A percentile compares a stretch with the other conserved stretches of the same genome.
Conservation (phyloP, 2,888 invertebrate genomes). For the Bhutanitis thaidina region DNA sequence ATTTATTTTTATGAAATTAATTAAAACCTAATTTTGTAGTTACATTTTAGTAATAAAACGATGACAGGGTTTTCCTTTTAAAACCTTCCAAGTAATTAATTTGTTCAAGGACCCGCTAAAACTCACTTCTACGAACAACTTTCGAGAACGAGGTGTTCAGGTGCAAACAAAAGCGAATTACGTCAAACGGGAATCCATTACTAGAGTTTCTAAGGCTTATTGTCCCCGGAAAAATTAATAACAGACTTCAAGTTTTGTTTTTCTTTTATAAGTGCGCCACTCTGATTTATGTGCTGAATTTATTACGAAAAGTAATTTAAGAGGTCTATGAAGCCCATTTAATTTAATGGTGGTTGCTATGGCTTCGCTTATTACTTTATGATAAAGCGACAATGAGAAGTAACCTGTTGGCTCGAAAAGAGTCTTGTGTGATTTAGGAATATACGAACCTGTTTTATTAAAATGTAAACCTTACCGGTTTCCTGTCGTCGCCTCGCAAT, state of each 20-base stretch:
- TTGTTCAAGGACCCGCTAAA: constrained; percentile 6
- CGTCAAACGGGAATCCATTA: constrained; percentile 42
- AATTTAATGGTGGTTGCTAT: background rate
- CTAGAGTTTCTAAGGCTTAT: constrained; percentile 47
- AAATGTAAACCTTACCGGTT: too few species aligned
- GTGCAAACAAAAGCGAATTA: constrained; percentile 14
- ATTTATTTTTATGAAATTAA: too few species aligned
- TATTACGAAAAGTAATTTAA: constrained; percentile 3
- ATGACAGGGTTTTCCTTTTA: too few species aligned
- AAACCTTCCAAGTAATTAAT: constrained; percentile 16
- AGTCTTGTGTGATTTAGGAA: too few species aligned
- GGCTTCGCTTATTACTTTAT: too few species aligned
- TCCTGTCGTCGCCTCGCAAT: too few species aligned
- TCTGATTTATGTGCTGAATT: constrained; percentile 6
- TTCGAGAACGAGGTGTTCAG: constrained; percentile 14
- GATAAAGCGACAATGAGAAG: too few species aligned
- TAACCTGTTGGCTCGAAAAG: too few species aligned
- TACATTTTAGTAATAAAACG: too few species aligned
- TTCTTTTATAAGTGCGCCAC: constrained; percentile 28
- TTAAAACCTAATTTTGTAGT: too few species aligned
- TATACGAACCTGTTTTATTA: too few species aligned
- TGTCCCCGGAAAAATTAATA: constrained; percentile 57
- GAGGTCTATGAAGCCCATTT: background rate
- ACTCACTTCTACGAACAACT: constrained; percentile 7
- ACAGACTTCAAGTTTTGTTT: constrained; percentile 51